phyloP scores from a whole-genome alignment of 2,113 vertebrate species.

The Crotophaga sulcirostris region DNA sequence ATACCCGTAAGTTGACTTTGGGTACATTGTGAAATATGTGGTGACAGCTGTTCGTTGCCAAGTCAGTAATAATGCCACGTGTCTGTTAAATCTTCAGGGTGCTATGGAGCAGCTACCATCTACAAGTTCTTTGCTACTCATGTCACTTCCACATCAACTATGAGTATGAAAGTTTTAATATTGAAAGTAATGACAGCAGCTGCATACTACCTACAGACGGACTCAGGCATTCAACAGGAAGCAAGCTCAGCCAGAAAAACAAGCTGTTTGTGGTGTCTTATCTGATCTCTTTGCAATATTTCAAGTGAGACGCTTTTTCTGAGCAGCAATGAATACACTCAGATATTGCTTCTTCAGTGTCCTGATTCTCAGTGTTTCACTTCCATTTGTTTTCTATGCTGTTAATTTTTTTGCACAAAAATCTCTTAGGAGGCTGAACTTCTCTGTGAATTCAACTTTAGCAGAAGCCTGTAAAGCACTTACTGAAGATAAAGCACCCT shows the following conservation, averaged over 20 bases:
- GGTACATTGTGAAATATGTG: neutral
- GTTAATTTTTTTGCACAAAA: neutral
- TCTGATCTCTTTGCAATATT: neutral
- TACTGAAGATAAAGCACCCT: neutral
- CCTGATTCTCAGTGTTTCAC: neutral
- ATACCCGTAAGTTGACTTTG: neutral
- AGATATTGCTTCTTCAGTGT: neutral
- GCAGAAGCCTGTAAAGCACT: conserved; percentile 58
- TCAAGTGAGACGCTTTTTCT: neutral
- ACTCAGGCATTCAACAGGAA: neutral
- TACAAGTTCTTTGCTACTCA: neutral
- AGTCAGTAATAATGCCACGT: neutral
- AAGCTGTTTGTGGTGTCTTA: neutral
- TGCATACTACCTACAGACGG: fast-evolving
- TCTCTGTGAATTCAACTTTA: neutral
- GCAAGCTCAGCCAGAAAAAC: neutral
- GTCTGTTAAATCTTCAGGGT: neutral
- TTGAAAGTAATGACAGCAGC: neutral
- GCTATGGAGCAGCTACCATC: neutral
- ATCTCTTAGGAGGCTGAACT: neutral
- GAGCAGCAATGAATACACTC: neutral
- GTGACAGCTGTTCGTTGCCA: neutral
- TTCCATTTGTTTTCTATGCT: conserved; percentile 33
- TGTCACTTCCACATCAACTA: neutral
- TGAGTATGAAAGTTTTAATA: neutral